phyloP scores from a whole-genome alignment of 2,888 invertebrate genomes.

The Hydrotaea diabolus region DNA sequence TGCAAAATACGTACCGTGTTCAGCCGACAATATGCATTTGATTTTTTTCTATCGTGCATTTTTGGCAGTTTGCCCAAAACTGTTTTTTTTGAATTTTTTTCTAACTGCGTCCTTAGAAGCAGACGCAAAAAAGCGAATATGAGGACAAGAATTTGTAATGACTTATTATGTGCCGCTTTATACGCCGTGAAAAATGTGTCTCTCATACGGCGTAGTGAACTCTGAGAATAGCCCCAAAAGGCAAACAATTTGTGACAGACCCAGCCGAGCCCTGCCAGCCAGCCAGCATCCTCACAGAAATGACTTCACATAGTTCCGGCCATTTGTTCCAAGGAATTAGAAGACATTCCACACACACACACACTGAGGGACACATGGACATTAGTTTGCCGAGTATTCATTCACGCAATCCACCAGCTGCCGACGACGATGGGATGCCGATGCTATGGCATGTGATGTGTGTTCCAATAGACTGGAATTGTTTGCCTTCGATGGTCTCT shows the following conservation, averaged over 20 bases:
- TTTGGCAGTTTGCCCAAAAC: conserved; percentile 65
- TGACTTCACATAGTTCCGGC: conserved; percentile 60
- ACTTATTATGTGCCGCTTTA: conserved; percentile 60
- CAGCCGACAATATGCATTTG: conserved; percentile 56
- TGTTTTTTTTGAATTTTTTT: conserved; percentile 28
- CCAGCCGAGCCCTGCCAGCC: too few species aligned
- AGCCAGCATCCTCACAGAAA: conserved; percentile 30
- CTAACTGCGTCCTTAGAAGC: conserved; percentile 44
- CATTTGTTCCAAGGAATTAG: conserved; percentile 58
- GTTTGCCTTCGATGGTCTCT: conserved; percentile 25
- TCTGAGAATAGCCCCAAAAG: conserved; percentile 48
- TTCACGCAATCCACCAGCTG: background rate
- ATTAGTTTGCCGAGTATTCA: background rate
- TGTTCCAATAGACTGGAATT: conserved; percentile 10
- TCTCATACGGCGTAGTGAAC: conserved; percentile 44
- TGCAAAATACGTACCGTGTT: conserved; percentile 43
- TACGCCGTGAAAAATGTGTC: conserved; percentile 42
- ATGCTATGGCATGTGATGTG: background rate
- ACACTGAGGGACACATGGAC: background rate
- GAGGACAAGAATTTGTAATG: conserved; percentile 55
- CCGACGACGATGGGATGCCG: background rate
- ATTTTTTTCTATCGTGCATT: background rate
- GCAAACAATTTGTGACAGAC: conserved; percentile 48
- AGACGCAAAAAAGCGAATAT: conserved; percentile 61
- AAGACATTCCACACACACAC: conserved; percentile 18